Base-by-base conservation (phyloP, 2,113 vertebrate species). In the Mixornis gularis region DNA sequence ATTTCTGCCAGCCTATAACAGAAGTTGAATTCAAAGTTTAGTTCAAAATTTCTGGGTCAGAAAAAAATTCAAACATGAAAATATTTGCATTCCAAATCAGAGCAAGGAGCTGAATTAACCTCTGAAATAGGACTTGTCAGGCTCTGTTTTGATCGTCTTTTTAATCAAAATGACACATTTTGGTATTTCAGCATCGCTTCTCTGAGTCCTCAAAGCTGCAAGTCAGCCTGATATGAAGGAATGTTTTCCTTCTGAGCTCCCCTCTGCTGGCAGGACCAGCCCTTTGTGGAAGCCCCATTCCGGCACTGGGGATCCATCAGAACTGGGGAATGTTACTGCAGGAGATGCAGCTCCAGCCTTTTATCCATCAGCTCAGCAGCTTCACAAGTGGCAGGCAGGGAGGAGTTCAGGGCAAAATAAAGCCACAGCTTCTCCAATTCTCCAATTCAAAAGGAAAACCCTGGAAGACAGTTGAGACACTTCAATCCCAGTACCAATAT, bases 261-360 rank as follows among this genome's bases (percentile, higher is more conserved):
- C 32, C 10, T 17, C 55, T 58, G 38, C 25, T 76, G 71, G 49
- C 26, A 38, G 38, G 34, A 55, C 8, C 51, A 16, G 3, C 34
- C 30, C 40, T 21, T 7, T 26, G 7, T 3, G 18, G 29, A 13
- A 13, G 1, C 15, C 30, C 32, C 1, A 1, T 3, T 14, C 7
- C 55, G 49, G 59, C 58, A 4, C 73, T 3, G 17, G 13, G 9
- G 29, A 66, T n/a, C 41, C 25, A 2, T 4, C 51, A 22, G 14
- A 26, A 89, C 20, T 4, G 1, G 2, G 34, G 34, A 34, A 74
- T 36, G 3, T 55, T 6, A 25, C 19, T 51, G 24, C 71, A 73
- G 59, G 44, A 65, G 18, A 38, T 9, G 38, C 77, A 79, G 59
- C 22, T 85, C 13, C 4, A 78, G 36, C 43, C 60, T 89, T 73